Percentiles rank a stretch among this genome's conserved stretches.
Evolutionary conservation across 1,140 invertebrate species (phyloP).

Genomic region (Idris sp.): DNA sequence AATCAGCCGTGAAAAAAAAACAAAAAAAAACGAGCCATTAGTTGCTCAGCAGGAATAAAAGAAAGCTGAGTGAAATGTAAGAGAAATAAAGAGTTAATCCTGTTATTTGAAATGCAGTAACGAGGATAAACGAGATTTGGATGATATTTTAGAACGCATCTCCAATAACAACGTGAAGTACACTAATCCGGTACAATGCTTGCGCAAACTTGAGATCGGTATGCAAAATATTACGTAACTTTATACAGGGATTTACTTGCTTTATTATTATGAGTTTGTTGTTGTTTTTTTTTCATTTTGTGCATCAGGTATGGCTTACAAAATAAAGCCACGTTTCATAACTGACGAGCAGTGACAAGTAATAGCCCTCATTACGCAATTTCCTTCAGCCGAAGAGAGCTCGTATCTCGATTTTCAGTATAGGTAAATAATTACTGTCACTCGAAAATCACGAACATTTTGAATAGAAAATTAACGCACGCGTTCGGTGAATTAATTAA

Average conservation of each 20-base stretch:
- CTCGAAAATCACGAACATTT: not conserved
- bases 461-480: not conserved
- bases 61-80: not conserved
- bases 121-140: conserved; percentile 18
- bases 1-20: no score
- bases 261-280: no score
- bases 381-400: no score
- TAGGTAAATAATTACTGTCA: conserved; percentile 7
- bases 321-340: conserved; percentile 6
- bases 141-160: conserved; percentile 4
- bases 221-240: no score
- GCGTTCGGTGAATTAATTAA: conserved; percentile 12
- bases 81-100: conserved; percentile 1
- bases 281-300: no score
- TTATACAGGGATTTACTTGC: no score
- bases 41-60: not conserved
- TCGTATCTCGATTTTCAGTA: not conserved
- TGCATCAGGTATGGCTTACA: no score
- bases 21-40: conserved; percentile 1
- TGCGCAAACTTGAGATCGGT: no score
- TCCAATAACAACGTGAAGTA: conserved; percentile 13
- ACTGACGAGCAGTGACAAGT: not conserved
- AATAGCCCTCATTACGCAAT: no score
- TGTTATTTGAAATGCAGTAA: conserved; percentile 14
- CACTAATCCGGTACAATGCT: conserved; percentile 4